Evolutionary conservation across 2,113 vertebrate species (phyloP), one percentile per base, ranked within the genome.

Genomic region (Tetrao urogallus): DNA sequence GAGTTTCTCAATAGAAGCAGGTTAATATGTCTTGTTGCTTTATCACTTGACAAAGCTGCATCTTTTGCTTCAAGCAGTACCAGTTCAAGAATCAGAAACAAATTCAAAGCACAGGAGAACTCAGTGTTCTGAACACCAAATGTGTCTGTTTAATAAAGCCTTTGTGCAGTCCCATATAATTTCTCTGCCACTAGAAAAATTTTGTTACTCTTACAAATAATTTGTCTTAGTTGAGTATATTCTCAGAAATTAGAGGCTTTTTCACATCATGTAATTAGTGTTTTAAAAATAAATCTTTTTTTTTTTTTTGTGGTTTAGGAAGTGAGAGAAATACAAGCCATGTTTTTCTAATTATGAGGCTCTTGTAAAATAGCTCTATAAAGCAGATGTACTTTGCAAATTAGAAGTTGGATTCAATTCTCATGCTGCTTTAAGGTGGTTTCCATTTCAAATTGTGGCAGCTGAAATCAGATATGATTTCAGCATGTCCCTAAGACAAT

Each of bases 381-480:
- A 97, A 97, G 78, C 95, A 97, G 94, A 97, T 95, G 91, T 84
- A 95, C 72, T 93, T 96, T 94, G 88, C 75, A 96, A 95, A 97
- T 97, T 96, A 95, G 86, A 95, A 95, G 69, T 85, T 92, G 77
- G 85, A 94, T 86, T 93, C 94, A 94, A 82, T 70, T 40, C 85
- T 97, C 89, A 36, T 65, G 6, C 73, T 89, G 83, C 86, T 96
- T 85, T 79, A 71, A 93, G 88, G 60, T 67, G 57, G 21, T 91
- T 95, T 88, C 50, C 48, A n/a, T 92, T 94, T 86, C 54, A 84
- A 84, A 77, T 47, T 89, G 27, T 86, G 81, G 56, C 89, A 94
- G 43, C 57, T 86, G 57, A 92, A 97, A 87, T 89, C 80, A 92
- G 79, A 63, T 94, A 58, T 89, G 65, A 95, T 95, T 86, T 84